Evolutionary conservation across 2,888 invertebrate genomes (phyloP).

Genomic region (Bombylius major): DNA sequence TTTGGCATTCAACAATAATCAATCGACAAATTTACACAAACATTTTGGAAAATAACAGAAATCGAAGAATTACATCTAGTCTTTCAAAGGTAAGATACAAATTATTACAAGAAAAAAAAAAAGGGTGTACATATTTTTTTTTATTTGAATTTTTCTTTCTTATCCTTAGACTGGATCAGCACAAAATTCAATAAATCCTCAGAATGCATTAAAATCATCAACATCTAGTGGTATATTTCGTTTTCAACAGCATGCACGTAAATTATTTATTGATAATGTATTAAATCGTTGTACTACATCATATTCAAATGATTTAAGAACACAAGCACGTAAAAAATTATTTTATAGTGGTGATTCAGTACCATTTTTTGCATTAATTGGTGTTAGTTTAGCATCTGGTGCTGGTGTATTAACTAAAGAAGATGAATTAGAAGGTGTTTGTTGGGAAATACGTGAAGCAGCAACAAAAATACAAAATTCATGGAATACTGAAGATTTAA

Average conservation of each 20-base stretch:
- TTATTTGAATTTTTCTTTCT: no score
- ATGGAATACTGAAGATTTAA: slow-evolving; percentile 29
- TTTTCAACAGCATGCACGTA: slow-evolving; percentile 49
- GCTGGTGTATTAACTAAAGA: slow-evolving; percentile 61
- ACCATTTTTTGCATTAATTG: slow-evolving; percentile 61
- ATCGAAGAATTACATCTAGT: slow-evolving; percentile 26
- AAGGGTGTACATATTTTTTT: no score
- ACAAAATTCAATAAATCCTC: background rate
- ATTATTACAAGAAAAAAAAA: no score
- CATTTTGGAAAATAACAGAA: slow-evolving; percentile 36
- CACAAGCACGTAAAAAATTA: slow-evolving; percentile 48
- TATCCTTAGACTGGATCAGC: slow-evolving; percentile 4
- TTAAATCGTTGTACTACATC: slow-evolving; percentile 54
- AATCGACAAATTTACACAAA: slow-evolving; percentile 41
- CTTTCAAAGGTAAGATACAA: slow-evolving; percentile 27
- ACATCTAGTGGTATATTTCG: slow-evolving; percentile 34
- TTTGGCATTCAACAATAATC: slow-evolving; percentile 40
- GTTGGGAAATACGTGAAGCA: slow-evolving; percentile 58
- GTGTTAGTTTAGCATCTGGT: slow-evolving; percentile 59
- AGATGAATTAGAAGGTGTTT: slow-evolving; percentile 64
- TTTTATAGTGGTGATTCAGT: slow-evolving; percentile 58
- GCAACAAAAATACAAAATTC: slow-evolving; percentile 29
- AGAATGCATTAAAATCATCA: background rate
- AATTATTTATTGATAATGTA: slow-evolving; percentile 55
- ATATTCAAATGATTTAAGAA: slow-evolving; percentile 48